phyloP scores from a whole-genome alignment of 2,113 vertebrate species.

The Macroglossus sobrinus region DNA sequence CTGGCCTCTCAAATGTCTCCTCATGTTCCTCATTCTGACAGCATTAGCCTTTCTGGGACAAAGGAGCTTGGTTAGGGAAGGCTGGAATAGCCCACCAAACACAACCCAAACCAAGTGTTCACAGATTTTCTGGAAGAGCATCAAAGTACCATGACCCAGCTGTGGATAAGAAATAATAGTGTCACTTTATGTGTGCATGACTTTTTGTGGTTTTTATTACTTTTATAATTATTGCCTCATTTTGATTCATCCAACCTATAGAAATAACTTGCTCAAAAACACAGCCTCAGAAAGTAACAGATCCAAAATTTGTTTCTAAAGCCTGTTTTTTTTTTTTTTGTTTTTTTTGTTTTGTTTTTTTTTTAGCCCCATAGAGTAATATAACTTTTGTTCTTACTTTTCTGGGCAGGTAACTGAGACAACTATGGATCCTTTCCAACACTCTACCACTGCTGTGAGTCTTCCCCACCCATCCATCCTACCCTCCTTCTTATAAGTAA shows the following conservation, averaged over 20 bases:
- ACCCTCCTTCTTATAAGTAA: neutral
- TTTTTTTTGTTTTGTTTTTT: no score
- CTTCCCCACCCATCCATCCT: neutral
- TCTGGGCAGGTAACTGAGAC: neutral
- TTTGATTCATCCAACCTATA: neutral
- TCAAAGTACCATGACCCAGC: neutral
- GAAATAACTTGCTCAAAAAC: neutral
- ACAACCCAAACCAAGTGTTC: neutral
- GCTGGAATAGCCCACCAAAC: neutral
- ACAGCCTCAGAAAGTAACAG: neutral
- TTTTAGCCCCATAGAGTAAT: neutral
- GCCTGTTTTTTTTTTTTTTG: neutral
- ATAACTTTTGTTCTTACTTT: neutral
- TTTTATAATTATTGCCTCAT: neutral
- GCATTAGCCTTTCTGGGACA: neutral
- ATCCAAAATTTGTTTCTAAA: neutral
- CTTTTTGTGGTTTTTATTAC: neutral
- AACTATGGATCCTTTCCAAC: neutral
- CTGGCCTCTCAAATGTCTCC: neutral
- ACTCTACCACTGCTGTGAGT: neutral
- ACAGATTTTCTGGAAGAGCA: neutral
- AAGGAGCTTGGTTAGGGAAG: neutral
- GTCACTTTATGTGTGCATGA: neutral
- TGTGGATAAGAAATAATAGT: neutral
- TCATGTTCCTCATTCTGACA: neutral